phyloP scores from a whole-genome alignment of 1,140 invertebrate species.

The Lucilia sericata region DNA sequence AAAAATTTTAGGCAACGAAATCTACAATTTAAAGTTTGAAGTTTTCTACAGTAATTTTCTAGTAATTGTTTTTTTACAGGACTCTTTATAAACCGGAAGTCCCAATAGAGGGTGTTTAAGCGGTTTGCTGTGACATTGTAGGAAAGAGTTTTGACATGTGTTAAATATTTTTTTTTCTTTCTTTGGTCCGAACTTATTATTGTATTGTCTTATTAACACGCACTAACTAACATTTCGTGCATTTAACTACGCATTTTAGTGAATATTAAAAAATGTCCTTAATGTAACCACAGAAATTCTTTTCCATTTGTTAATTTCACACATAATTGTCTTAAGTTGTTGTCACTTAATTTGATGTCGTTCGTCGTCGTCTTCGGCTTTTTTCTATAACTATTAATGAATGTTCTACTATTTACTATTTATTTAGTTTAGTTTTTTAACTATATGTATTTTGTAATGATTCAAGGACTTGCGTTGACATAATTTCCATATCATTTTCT shows the following conservation, averaged over 20 bases:
- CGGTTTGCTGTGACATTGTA: neutral
- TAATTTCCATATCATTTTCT: neutral
- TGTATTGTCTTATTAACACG: neutral
- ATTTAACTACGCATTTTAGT: neutral
- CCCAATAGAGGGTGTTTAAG: neutral
- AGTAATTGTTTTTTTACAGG: neutral
- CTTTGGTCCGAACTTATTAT: neutral
- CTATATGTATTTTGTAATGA: neutral
- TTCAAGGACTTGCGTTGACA: neutral
- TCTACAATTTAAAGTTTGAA: neutral
- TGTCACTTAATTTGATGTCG: conserved; percentile 12
- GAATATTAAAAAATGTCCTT: neutral
- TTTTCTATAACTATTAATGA: neutral
- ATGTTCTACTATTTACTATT: neutral
- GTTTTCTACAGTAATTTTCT: neutral
- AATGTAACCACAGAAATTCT: neutral
- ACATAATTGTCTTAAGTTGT: conserved; percentile 28
- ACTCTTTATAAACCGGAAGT: no score
- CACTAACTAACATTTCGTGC: neutral
- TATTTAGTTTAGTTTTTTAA: neutral
- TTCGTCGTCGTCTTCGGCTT: neutral
- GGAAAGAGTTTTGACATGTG: neutral
- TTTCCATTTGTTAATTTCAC: conserved; percentile 16
- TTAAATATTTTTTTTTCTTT: neutral
- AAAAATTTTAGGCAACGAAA: neutral